Evolutionary conservation across 2,888 invertebrate genomes (phyloP), one percentile per base, ranked within the genome.

Genomic region (Lissonota sp.): DNA sequence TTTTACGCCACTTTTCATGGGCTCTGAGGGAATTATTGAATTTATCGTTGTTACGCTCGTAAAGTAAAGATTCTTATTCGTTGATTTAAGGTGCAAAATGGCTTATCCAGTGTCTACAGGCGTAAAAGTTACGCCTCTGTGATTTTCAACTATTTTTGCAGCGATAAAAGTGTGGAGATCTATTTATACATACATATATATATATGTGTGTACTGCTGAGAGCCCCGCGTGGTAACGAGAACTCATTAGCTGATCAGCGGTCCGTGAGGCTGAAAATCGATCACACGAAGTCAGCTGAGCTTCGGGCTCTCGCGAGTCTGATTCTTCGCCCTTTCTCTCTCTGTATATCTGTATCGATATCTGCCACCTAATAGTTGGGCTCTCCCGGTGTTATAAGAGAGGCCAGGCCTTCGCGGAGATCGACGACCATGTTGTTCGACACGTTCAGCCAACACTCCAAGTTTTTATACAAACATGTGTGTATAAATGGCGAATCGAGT

Each of bases 171-270:
- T 57, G 67, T 62, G 49, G 10, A 5, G 49, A n/a, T 49, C 10
- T 49, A n/a, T 49, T 46, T 12, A 53, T 53, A 53, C 6, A 12
- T 53, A n/a, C 6, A 49, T n/a, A 49, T 49, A 4, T 53, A 53
- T 5, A 53, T 44, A 70, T 42, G 42, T 63, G 80, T 73, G 73
- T 49, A 62, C 26, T 16, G 7, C 16, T 44, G 60, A 66, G 73
- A 74, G 55, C 60, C 39, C 58, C 64, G 71, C 70, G 70, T 79
- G 74, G 74, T 79, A 79, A 82, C 81, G 81, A 79, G 79, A 82
- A 74, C 79, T 82, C 80, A 80, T 80, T 80, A 77, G 80, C 63
- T 69, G 80, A 80, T 80, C 80, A 80, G 72, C 73, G 80, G 80
- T 80, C 80, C 80, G 73, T 80, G 72, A 74, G 64, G 76, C 69